These are phyloP conservation scores for Alcis repandata DNA, from an alignment of 2,888 invertebrate species.

Conservation along the genomic window DNA sequence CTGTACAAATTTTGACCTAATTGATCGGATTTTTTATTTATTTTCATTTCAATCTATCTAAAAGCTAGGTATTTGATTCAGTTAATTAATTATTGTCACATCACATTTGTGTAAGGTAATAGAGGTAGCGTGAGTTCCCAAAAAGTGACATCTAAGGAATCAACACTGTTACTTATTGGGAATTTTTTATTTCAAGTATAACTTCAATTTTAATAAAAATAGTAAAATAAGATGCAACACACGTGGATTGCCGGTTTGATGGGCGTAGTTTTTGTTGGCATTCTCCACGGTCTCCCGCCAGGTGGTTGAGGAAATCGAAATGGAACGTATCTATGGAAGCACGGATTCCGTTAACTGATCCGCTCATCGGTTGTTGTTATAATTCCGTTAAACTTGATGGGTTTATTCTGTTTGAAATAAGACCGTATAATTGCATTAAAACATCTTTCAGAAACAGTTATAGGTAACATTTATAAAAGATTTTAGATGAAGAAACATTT, in stretches of 20 bases:
- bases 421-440: background rate
- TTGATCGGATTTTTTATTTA: too few species aligned
- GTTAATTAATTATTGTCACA: too few species aligned
- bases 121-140: too few species aligned
- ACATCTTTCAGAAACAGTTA: too few species aligned
- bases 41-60: background rate
- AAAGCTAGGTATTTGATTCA: too few species aligned
- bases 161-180: too few species aligned
- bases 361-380: slow-evolving; percentile 13
- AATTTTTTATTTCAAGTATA: too few species aligned
- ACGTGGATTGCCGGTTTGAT: background rate
- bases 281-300: slow-evolving; percentile 53
- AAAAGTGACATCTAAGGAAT: too few species aligned
- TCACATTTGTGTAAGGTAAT: too few species aligned
- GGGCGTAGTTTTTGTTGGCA: slow-evolving; percentile 61
- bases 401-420: background rate
- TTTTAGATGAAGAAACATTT: too few species aligned
- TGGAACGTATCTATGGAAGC: slow-evolving; percentile 57
- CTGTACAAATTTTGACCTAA: too few species aligned
- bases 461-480: too few species aligned
- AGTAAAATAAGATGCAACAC: background rate
- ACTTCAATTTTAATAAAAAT: background rate
- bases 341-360: slow-evolving; percentile 41
- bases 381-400: slow-evolving; percentile 5
- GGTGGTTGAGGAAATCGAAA: slow-evolving; percentile 65